Evolutionary conservation across 2,113 vertebrate genomes (phyloP).

Genomic region (Anarrhichthys ocellatus): DNA sequence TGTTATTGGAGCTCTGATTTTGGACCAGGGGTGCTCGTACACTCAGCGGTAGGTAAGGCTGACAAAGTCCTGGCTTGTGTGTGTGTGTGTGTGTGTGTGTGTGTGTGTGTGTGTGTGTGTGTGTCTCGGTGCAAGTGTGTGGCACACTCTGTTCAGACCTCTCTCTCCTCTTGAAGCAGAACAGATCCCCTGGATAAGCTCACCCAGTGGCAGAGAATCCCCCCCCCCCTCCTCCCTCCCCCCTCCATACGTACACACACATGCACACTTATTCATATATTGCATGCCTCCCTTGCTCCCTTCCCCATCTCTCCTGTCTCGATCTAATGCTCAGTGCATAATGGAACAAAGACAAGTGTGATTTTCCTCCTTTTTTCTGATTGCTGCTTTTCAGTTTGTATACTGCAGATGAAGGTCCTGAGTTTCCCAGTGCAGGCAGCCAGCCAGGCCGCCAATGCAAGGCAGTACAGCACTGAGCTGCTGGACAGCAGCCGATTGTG

Average conservation of each 20-base stretch:
- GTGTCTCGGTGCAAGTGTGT: constrained; percentile 67
- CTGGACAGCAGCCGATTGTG: constrained; percentile 41
- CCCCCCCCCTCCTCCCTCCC: constrained; percentile 41
- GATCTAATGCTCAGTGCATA: constrained; percentile 46
- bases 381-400: constrained; percentile 49
- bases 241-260: constrained; percentile 18
- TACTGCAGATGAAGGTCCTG: constrained; percentile 35
- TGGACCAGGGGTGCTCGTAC: constrained; percentile 66
- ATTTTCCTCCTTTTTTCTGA: constrained; percentile 41
- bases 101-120: constrained; percentile 69
- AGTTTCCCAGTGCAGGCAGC: constrained; percentile 33
- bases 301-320: constrained; percentile 44
- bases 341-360: constrained; percentile 63
- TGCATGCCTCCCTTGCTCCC: constrained; percentile 32
- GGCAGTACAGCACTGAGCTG: constrained; percentile 5
- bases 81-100: constrained; percentile 59
- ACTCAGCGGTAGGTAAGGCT: constrained; percentile 78
- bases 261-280: constrained; percentile 60
- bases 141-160: constrained; percentile 66
- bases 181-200: constrained; percentile 83
- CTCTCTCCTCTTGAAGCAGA: constrained; percentile 75
- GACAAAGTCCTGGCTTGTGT: constrained; percentile 66
- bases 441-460: not conserved
- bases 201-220: constrained; percentile 72
- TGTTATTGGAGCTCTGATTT: constrained; percentile 79